Evolutionary conservation across 2,888 invertebrate genomes (phyloP).

Genomic region (Lycocerus yunnanus): DNA sequence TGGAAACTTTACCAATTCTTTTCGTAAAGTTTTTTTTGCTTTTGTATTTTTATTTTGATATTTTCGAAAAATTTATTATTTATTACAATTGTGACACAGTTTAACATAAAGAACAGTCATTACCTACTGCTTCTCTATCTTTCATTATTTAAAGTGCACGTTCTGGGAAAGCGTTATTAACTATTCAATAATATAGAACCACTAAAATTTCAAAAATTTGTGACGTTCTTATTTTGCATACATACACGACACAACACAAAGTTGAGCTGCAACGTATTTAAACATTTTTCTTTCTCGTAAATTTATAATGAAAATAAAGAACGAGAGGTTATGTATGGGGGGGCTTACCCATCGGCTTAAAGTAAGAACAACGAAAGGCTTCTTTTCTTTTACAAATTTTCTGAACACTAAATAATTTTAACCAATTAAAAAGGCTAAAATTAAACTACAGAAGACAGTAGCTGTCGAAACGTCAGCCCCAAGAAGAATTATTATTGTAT

Average conservation of each 20-base stretch:
- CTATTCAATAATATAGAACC: neutral
- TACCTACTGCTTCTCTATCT: neutral
- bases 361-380: neutral
- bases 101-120: neutral
- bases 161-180: neutral
- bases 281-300: neutral
- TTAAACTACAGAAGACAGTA: neutral
- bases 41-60: neutral
- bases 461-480: neutral
- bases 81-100: neutral
- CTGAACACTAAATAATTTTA: neutral
- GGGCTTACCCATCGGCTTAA: neutral
- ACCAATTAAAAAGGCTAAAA: neutral
- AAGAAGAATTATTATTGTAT: neutral
- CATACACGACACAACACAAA: no score
- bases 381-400: neutral
- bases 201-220: neutral
- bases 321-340: neutral
- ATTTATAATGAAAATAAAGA: neutral
- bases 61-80: neutral
- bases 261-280: neutral
- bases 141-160: neutral
- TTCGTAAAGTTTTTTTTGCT: neutral
- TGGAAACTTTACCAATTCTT: neutral
- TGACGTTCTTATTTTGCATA: neutral